phyloP scores from a whole-genome alignment of 2,888 invertebrate species.

The Allygus modestus region DNA sequence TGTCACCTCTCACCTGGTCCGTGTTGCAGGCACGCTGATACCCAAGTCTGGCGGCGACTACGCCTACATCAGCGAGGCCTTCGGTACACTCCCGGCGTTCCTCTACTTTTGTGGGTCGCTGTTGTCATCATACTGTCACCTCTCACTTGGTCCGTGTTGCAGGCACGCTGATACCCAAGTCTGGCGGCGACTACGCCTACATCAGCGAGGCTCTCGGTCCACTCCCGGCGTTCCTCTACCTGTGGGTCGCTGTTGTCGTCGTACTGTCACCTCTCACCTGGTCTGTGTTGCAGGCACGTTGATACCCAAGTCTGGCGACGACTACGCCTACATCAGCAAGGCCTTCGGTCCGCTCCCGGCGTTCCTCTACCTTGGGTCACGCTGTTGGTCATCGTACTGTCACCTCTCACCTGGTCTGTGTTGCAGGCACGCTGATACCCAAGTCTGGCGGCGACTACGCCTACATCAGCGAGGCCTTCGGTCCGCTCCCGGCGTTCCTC shows the following conservation, averaged over 20 bases:
- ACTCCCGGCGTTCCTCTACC: conserved; percentile 1
- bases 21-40: neutral
- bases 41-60: conserved; percentile 5
- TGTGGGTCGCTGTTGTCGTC: conserved; percentile 81
- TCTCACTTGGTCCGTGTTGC: neutral
- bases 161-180: neutral
- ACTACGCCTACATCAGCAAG: conserved; percentile 1
- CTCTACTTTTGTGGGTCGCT: conserved; percentile 80
- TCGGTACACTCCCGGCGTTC: neutral
- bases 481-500: conserved; percentile 1
- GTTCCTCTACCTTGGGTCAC: neutral
- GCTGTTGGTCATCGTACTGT: no score
- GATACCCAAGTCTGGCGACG: neutral
- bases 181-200: conserved; percentile 5
- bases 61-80: conserved; percentile 4
- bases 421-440: conserved; percentile 70
- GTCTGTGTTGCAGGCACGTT: neutral
- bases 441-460: neutral
- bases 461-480: conserved; percentile 4
- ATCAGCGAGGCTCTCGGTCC: neutral
- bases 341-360: conserved; percentile 1
- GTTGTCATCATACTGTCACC: no score
- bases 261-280: no score
- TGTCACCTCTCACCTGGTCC: neutral
- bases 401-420: neutral